Percentiles rank a stretch among this genome's conserved stretches.
Conservation (phyloP, 2,888 invertebrate genomes). For the Coleophora deauratella region DNA sequence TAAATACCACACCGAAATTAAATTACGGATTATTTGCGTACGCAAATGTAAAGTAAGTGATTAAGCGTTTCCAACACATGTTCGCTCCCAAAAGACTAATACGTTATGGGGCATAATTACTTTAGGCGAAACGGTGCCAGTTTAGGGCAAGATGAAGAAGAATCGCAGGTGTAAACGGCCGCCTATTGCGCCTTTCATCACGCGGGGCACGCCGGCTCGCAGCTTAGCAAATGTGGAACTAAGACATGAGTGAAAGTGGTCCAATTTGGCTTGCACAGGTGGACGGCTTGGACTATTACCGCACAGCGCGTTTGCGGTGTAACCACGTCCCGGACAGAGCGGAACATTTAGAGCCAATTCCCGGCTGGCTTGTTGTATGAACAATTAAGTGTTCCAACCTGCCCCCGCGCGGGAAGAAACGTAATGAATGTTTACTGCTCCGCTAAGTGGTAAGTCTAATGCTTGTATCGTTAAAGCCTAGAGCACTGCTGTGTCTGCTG, state of each 20-base stretch:
- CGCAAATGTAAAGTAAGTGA: constrained; percentile 70
- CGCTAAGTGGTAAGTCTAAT: constrained; percentile 45
- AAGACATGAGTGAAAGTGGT: constrained; percentile 39
- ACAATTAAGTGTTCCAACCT: constrained; percentile 67
- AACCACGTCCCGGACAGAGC: constrained; percentile 51
- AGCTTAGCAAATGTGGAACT: constrained; percentile 33
- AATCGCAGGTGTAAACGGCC: constrained; percentile 70
- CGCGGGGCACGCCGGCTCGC: constrained; percentile 14
- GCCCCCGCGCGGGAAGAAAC: constrained; percentile 53
- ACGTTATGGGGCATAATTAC: constrained; percentile 69
- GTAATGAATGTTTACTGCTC: constrained; percentile 56
- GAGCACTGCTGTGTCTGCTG: constrained; percentile 11
- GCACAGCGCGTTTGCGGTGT: constrained; percentile 52
- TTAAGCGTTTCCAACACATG: constrained; percentile 67
- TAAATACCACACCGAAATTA: constrained; percentile 65
- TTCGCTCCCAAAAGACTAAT: constrained; percentile 70
- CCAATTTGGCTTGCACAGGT: constrained; percentile 39
- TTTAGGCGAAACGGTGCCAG: constrained; percentile 64
- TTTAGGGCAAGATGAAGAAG: constrained; percentile 70
- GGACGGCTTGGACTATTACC: constrained; percentile 35
- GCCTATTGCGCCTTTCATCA: constrained; percentile 66
- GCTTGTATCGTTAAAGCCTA: constrained; percentile 21
- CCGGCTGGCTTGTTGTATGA: constrained; percentile 68
- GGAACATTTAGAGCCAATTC: constrained; percentile 67
- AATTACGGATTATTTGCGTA: constrained; percentile 69